Evolutionary conservation across 2,888 invertebrate species (phyloP).

Genomic region (Hartigia nigra): DNA sequence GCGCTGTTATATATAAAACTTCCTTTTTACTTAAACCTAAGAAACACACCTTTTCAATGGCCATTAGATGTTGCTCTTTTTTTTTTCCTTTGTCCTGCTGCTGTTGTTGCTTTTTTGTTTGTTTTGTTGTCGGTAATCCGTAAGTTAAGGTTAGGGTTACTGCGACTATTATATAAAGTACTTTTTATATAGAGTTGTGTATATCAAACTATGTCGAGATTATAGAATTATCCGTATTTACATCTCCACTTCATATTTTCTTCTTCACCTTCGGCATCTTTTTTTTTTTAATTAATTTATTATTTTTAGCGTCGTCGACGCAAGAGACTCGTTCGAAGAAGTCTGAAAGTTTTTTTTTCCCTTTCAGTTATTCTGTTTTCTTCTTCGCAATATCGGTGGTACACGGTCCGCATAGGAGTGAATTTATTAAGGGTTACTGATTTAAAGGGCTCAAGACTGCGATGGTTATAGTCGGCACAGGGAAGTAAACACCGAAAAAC

Average conservation of each 20-base stretch:
- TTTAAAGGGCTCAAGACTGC: not conserved
- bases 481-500: conserved; percentile 50
- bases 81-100: conserved; percentile 19
- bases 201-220: conserved; percentile 62
- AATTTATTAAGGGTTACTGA: not conserved
- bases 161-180: conserved; percentile 61
- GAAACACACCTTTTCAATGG: conserved; percentile 48
- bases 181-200: conserved; percentile 60
- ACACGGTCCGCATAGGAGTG: not conserved
- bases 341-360: not conserved
- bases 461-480: not conserved
- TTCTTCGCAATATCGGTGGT: conserved; percentile 9
- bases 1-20: not conserved
- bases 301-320: not conserved
- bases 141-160: conserved; percentile 14
- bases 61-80: conserved; percentile 19
- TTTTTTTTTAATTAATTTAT: not conserved
- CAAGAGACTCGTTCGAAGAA: not conserved
- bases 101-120: conserved; percentile 24
- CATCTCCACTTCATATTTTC: conserved; percentile 54
- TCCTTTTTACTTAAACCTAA: conserved; percentile 55
- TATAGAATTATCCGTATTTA: conserved; percentile 36
- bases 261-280: conserved; percentile 44
- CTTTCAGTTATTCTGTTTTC: conserved; percentile 35
- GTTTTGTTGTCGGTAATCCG: conserved; percentile 55